phyloP scores from a whole-genome alignment of 1,140 invertebrate species.

The Philaenus spumarius region DNA sequence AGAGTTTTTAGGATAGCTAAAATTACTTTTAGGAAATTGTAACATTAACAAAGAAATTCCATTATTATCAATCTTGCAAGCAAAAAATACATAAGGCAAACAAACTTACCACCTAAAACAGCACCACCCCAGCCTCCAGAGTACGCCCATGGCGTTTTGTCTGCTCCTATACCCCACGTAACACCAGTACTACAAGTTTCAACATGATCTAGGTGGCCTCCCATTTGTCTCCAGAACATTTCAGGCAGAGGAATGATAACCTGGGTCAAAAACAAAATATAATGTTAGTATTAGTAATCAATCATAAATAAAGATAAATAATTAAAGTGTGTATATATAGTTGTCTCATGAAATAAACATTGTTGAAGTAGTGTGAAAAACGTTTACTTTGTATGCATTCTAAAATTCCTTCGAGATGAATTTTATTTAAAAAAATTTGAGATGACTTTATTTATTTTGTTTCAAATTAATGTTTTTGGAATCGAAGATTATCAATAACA shows the following conservation, averaged over 20 bases:
- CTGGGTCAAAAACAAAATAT: constrained; percentile 35
- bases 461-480: too few species aligned
- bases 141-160: constrained; percentile 78
- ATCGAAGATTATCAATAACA: too few species aligned
- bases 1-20: too few species aligned
- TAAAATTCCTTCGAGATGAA: too few species aligned
- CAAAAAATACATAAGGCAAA: too few species aligned
- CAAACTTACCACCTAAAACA: constrained; percentile 55
- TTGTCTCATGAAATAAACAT: background rate
- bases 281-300: background rate
- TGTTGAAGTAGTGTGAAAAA: background rate
- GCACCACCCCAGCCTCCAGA: constrained; percentile 79
- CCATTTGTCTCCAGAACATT: constrained; percentile 75
- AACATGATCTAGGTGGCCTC: constrained; percentile 73
- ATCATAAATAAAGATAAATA: background rate
- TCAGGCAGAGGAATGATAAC: constrained; percentile 62
- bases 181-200: constrained; percentile 67
- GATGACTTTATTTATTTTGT: too few species aligned
- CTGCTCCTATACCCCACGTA: constrained; percentile 83
- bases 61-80: too few species aligned
- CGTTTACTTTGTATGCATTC: background rate
- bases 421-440: too few species aligned
- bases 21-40: too few species aligned
- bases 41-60: too few species aligned
- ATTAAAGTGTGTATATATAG: background rate